A percentile compares a stretch with the other conserved stretches of the same genome.
phyloP scores from a whole-genome alignment of 2,888 invertebrate genomes.

The Harpalus rufipes region DNA sequence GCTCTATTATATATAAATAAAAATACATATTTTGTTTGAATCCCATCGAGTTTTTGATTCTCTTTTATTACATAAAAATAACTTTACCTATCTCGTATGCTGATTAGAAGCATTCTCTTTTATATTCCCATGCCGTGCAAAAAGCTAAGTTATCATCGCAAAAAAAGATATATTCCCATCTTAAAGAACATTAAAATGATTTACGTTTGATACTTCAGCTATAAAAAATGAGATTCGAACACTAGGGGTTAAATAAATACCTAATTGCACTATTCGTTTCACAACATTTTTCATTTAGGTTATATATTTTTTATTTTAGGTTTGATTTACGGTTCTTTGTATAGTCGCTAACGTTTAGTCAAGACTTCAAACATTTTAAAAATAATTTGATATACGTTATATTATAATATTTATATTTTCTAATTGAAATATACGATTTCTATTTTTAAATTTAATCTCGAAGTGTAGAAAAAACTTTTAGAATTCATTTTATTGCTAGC shows the following conservation, averaged over 20 bases:
- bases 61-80: no score
- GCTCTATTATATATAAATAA: no score
- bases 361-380: background rate
- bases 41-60: no score
- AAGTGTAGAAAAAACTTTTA: background rate
- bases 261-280: slow-evolving; percentile 35
- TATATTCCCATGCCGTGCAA: slow-evolving; percentile 21
- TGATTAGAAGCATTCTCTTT: background rate
- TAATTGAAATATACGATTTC: no score
- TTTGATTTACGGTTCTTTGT: background rate
- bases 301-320: slow-evolving; percentile 1
- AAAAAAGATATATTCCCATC: background rate
- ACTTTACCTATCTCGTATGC: no score
- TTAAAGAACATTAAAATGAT: slow-evolving; percentile 11
- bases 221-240: slow-evolving; percentile 6
- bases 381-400: background rate
- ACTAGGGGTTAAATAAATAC: slow-evolving; percentile 12
- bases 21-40: no score
- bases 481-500: background rate
- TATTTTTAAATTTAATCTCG: background rate
- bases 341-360: background rate
- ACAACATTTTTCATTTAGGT: slow-evolving; percentile 9
- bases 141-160: slow-evolving; percentile 13
- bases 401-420: background rate
- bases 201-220: slow-evolving; percentile 6